phyloP scores from a whole-genome alignment of 2,113 vertebrate species.

The Sinocyclocheilus maitianheensis region DNA sequence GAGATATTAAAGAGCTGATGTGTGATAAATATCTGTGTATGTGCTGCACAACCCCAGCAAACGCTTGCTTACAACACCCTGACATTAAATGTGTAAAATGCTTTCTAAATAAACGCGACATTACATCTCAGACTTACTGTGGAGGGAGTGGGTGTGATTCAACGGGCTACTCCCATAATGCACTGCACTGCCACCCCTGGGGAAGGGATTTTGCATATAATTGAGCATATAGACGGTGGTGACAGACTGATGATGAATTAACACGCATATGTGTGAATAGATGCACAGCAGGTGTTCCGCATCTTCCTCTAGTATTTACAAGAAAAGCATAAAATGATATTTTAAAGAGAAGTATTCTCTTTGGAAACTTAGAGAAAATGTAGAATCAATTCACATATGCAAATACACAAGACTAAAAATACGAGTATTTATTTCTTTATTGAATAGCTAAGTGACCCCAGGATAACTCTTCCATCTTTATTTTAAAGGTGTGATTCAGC shows the following conservation, averaged over 20 bases:
- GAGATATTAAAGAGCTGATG: neutral
- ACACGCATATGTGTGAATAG: neutral
- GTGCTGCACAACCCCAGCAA: neutral
- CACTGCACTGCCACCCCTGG: neutral
- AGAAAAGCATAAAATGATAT: neutral
- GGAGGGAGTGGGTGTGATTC: neutral
- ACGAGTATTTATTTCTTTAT: too few relatives aligned
- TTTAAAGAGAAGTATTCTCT: neutral
- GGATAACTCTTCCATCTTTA: too few relatives aligned
- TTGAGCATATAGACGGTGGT: neutral
- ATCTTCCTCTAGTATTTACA: neutral
- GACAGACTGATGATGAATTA: constrained; percentile 12
- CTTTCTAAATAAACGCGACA: neutral
- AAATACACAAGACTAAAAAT: too few relatives aligned
- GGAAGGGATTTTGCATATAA: constrained; percentile 5
- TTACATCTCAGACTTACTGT: neutral
- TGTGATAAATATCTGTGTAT: neutral
- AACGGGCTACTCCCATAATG: neutral
- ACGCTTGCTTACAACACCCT: neutral
- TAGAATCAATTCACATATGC: too few relatives aligned
- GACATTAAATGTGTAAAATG: neutral
- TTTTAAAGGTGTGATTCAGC: too few relatives aligned
- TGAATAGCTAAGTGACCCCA: too few relatives aligned
- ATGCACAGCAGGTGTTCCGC: neutral
- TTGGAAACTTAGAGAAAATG: too few relatives aligned